Evolutionary conservation across 2,797 vertebrate species (phyloP), one percentile per base, ranked within the genome.

Genomic region (Sebastes iracundus): DNA sequence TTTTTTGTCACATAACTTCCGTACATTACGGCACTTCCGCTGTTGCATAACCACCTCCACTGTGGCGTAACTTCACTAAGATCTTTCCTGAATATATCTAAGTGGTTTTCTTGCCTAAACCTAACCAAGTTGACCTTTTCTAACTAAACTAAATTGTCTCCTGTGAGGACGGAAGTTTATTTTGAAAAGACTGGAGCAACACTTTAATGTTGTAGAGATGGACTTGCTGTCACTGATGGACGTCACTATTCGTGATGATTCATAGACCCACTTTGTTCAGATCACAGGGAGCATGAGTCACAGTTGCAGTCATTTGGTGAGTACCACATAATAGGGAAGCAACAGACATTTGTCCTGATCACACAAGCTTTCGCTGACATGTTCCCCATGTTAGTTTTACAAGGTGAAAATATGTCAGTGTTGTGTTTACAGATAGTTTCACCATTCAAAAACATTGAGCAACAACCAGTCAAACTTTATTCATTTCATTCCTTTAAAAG

Each of bases 161-260:
- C 7, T 46, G 3, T 20, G 1, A 46, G 4, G 42, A 46, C 3
- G 42, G 42, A 46, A 46, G 16, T 46, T 46, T 46, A 46, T 20
- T 46, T 46, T 46, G 42, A 46, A 46, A 46, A 46, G 42, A 20
- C 42, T 46, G 0, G 16, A 46, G 38, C 38, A 42, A 42, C 14
- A 42, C 30, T 67, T 58, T 46, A 8, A 62, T 58, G 5, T 2
- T 38, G 16, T 10, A n/a, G 65, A 52, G 28, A 49, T 49, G 16
- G 11, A 64, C 49, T 18, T 70, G 66, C 22, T 64, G 60, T 74
- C 23, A 4, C 63, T 3, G 23, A 14, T 55, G 78, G 35, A 85
- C 30, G 58, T 80, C 76, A 83, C 35, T 25, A 4, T 27, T 62
- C 35, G 33, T 20, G 66, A 74, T 82, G 87, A 88, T 55, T 85